Evolutionary conservation across 1,140 invertebrate species (phyloP), one percentile per base, ranked within the genome.

Genomic region (Maconellicoccus hirsutus): DNA sequence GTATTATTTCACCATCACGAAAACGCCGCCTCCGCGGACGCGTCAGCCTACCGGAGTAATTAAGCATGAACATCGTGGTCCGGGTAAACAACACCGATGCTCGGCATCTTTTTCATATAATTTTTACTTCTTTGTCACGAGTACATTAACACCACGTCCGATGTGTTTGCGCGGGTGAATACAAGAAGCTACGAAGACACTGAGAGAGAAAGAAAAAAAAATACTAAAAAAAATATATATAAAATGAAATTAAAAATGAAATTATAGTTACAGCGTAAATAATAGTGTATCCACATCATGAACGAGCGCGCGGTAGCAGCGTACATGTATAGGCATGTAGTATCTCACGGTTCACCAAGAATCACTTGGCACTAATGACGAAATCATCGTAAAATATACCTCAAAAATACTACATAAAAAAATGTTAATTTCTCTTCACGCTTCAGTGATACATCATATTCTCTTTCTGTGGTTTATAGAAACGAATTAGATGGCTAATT

Each of bases 221-320:
- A n/a, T n/a, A n/a, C n/a, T n/a, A n/a, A 52, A 52, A 52, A 52
- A 52, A 6, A 33, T 52, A 52, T 52, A 52, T 33, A 52, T 52
- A 52, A 52, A 52, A 52, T 52, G 42, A 52, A 52, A 52, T 52
- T 52, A 52, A 52, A 52, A 52, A 52, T 52, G 42, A 52, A 52
- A 52, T 52, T 52, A 52, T 52, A 52, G 42, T 52, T 52, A 52
- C 42, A 52, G 42, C 42, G 42, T 52, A 52, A 52, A 52, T 52
- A 52, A 52, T 52, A 52, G 42, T 52, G 42, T 52, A 52, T 52
- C 42, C 42, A 52, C 42, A 52, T 52, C 42, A 16, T 52, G 42
- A 16, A 19, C 4, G 42, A 6, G 42, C 6, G 6, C 6, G 42
- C 42, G 6, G 2, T 52, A 33, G 29, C 42, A 3, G 16, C n/a